Base-by-base conservation (phyloP, 2,113 vertebrate species). In the Saccopteryx bilineata region DNA sequence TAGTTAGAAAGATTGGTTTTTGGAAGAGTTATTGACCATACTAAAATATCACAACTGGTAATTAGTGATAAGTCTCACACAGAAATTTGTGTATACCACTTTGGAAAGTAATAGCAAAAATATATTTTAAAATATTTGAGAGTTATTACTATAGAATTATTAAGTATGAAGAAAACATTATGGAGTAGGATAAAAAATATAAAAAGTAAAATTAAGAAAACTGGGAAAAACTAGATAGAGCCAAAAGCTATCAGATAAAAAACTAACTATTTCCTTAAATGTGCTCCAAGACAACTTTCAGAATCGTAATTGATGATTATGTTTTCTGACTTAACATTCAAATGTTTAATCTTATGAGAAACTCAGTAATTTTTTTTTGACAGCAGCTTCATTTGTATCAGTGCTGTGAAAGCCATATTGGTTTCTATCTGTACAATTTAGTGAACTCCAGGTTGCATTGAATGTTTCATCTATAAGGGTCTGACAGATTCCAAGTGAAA, bases 131-230 rank as follows among this genome's bases (percentile, higher is more conserved):
- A 69, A 24, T 72, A 54, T 65, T 71, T 80, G 52, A 94, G 54
- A 54, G 17, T 68, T 15, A 95, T 90, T 90, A 69, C 48, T 93
- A 71, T 3, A 69, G 50, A 48, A 85, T 82, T 6, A 23, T 94
- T 93, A 78, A 90, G 4, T 39, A 88, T 68, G 5, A 61, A 56
- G 24, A 28, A 78, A 80, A 46, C 50, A 81, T 90, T 92, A 46
- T 69, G 19, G 56, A 75, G 72, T 80, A 87, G 39, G 23, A 87
- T 26, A 39, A 90, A 90, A 96, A 96, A 66, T 88, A 81, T 81
- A 18, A 75, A 83, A 94, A 82, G 14, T 91, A 95, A 87, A 91
- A 15, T 72, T 92, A 87, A n/a, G 31, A 93, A 93, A 95, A 84
- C 60, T 85, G 23, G 85, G 65, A 95, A 19, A 80, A 28, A 79